These are phyloP conservation scores for Epirrhoe tristata DNA, from an alignment of 2,888 invertebrate genomes.

Conservation along the genomic window DNA sequence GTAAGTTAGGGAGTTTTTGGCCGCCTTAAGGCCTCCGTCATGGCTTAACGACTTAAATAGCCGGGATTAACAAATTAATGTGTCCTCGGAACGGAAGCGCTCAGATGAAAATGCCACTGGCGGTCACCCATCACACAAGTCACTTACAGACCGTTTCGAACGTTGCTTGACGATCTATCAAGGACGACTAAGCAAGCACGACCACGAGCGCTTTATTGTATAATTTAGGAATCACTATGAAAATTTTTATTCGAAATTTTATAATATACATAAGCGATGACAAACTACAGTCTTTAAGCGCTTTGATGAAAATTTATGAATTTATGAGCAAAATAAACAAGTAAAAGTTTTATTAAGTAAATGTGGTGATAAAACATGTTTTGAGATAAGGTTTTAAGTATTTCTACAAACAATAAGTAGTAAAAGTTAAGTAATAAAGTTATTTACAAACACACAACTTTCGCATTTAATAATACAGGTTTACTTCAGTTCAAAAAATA, in stretches of 20 bases:
- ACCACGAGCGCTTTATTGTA: no score
- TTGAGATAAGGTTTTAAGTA: slow-evolving; percentile 12
- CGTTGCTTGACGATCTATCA: no score
- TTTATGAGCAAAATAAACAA: slow-evolving; percentile 13
- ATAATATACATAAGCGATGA: slow-evolving; percentile 19
- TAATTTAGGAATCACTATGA: slow-evolving; percentile 19
- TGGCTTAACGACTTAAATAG: no score
- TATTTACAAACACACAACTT: slow-evolving; percentile 1
- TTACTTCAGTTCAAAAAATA: not conserved
- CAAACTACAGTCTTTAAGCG: slow-evolving; percentile 9
- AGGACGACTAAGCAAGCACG: no score
- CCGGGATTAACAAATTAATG: no score
- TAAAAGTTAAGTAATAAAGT: slow-evolving; percentile 18
- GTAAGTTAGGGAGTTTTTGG: no score
- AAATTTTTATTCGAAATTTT: not conserved
- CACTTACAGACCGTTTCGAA: no score
- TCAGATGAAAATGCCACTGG: no score
- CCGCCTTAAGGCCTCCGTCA: no score
- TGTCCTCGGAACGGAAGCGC: no score
- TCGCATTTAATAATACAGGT: slow-evolving; percentile 1
- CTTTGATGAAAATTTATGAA: slow-evolving; percentile 1
- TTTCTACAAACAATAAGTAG: not conserved
- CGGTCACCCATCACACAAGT: no score
- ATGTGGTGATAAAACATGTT: not conserved
- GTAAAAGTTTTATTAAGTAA: slow-evolving; percentile 19